Evolutionary conservation across 2,888 invertebrate genomes (phyloP), one percentile per base, ranked within the genome.

Genomic region (Anoncus sp.): DNA sequence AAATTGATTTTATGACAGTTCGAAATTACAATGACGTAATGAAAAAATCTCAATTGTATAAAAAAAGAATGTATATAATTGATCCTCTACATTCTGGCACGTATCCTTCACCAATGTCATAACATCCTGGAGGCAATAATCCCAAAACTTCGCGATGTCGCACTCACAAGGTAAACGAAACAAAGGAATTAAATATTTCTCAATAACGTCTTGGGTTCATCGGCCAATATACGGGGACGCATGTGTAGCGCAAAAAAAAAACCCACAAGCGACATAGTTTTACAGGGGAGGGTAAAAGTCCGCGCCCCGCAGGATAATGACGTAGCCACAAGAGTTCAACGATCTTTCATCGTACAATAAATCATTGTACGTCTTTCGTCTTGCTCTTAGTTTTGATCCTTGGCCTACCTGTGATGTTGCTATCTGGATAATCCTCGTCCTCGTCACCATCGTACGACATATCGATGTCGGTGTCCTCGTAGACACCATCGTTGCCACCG

Each of bases 391-490:
- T 20, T 35, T 49, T 22, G 3, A 22, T 47, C 18, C 9, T 20
- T 24, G 38, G 35, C 77, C 79, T 88, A 92, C 92, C 92, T 86
- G 92, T 91, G 81, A 88, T 82, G 85, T 92, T 92, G 81, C 83
- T 83, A 77, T 91, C 90, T 80, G 85, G 73, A 79, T 88, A 88
- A 63, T 90, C 89, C 66, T 91, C 90, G 60, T 91, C 91, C 73
- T 90, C 90, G 78, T 90, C 88, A 75, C 90, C 87, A 85, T 85
- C 86, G 67, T 85, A 82, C 63, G 86, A 83, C 24, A 76, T 24
- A 69, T 81, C 80, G 47, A 72, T 63, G 51, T 81, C 74, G 60
- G 63, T 57, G 40, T 82, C 82, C 57, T 81, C 81, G 74, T 81
- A 79, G 24, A 81, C 66, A 45, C 53, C 75, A 22, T 81, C 80